Evolutionary conservation across 2,888 invertebrate species (phyloP).

Genomic region (Eupithecia pulchellata): DNA sequence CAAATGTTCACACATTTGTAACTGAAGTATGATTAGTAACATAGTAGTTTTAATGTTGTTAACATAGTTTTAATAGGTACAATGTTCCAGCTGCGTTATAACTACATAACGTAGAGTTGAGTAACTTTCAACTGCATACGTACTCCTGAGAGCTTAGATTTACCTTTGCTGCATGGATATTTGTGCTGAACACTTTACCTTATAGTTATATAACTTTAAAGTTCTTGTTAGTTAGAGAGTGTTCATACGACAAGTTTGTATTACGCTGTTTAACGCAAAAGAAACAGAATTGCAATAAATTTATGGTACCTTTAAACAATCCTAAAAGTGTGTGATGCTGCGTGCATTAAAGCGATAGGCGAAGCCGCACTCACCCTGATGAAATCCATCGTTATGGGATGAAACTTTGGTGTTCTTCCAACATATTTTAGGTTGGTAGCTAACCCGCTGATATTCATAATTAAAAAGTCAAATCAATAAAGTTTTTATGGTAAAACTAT

Average conservation of each 20-base stretch:
- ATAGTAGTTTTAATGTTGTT: too few relatives aligned
- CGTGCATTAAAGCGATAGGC: too few relatives aligned
- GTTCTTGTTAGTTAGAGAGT: neutral
- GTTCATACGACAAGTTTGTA: neutral
- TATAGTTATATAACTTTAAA: neutral
- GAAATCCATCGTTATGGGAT: too few relatives aligned
- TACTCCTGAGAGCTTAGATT: neutral
- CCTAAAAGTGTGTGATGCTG: too few relatives aligned
- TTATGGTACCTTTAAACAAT: too few relatives aligned
- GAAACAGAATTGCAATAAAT: neutral
- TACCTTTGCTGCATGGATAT: neutral
- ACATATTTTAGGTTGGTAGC: too few relatives aligned
- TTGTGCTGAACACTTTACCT: neutral
- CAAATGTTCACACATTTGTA: neutral
- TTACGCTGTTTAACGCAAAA: neutral
- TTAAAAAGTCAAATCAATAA: too few relatives aligned
- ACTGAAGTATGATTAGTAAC: neutral
- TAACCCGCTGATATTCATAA: too few relatives aligned
- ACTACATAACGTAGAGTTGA: neutral
- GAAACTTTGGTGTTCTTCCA: too few relatives aligned
- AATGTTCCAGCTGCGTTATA: neutral
- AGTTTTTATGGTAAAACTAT: too few relatives aligned
- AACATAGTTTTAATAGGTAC: neutral
- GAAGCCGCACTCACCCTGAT: too few relatives aligned
- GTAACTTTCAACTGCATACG: neutral